Evolutionary conservation across 1,140 invertebrate species (phyloP), one percentile per base, ranked within the genome.

Genomic region (Drosophila varians): DNA sequence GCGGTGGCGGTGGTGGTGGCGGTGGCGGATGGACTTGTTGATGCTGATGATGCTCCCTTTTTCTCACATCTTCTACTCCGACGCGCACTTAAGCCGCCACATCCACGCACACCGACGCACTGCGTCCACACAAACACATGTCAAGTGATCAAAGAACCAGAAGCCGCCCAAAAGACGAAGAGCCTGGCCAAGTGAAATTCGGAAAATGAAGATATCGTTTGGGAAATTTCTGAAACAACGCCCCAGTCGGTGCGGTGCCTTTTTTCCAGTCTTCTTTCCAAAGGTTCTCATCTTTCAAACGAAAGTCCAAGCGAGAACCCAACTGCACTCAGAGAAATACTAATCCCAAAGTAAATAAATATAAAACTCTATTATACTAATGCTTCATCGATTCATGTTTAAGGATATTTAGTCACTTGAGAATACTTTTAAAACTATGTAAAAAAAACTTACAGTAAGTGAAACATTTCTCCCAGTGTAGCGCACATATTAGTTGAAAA

Each of bases 271-370:
- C 62, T 66, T 43, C 47, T 49, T 64, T 26, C 48, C n/a, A 73
- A 86, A 77, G 80, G 76, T 86, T 86, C 80, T 86, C 80, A 87
- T 86, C 80, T 86, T 86, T 80, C 80, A 74, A 36, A 65, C 47
- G 42, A 46, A 64, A 38, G 16, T 28, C 31, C 25, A 47, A 28
- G 42, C 42, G 31, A 48, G 60, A 28, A 12, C 28, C 28, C 1
- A 14, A 42, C 49, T 28, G 26, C 60, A 47, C 42, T 16, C 16
- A 3, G 40, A 36, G 0, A 46, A 57, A 55, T 14, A 2, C 9
- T n/a, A n/a, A n/a, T n/a, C n/a, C n/a, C n/a, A n/a, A n/a, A n/a
- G n/a, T n/a, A n/a, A n/a, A n/a, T n/a, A n/a, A n/a, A n/a, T n/a
- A n/a, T n/a, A n/a, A n/a, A n/a, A n/a, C n/a, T n/a, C n/a, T 26